Conservation (phyloP, 2,888 invertebrate species). For the Clistopyga incitator region DNA sequence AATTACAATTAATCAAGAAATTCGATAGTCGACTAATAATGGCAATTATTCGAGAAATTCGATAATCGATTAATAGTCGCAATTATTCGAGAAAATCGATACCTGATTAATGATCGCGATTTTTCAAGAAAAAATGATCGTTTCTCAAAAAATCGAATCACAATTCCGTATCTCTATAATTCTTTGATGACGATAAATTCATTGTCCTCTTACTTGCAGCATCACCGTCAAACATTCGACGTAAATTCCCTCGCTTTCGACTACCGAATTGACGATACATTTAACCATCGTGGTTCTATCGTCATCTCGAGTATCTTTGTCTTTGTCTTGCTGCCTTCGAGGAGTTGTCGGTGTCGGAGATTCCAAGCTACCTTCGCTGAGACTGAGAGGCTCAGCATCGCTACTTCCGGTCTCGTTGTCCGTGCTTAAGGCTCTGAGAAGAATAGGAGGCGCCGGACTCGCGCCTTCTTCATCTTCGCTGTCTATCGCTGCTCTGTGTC, state of each 20-base stretch:
- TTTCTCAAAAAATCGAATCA: too few relatives aligned
- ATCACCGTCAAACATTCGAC: conserved; percentile 95
- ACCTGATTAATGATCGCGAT: too few relatives aligned
- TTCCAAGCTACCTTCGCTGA: conserved; percentile 83
- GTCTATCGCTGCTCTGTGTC: conserved; percentile 82
- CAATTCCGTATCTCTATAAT: not conserved
- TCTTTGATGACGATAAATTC: conserved; percentile 71
- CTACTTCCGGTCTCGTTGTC: conserved; percentile 84
- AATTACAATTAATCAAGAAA: too few relatives aligned
- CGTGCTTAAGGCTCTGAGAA: conserved; percentile 81
- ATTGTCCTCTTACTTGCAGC: conserved; percentile 88
- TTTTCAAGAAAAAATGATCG: too few relatives aligned
- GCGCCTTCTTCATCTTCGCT: conserved; percentile 83
- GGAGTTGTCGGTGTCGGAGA: conserved; percentile 83
- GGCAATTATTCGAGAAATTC: too few relatives aligned
- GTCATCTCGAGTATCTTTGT: conserved; percentile 89
- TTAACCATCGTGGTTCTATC: conserved; percentile 94
- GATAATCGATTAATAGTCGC: too few relatives aligned
- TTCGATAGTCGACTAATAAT: too few relatives aligned
- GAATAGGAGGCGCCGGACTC: conserved; percentile 81
- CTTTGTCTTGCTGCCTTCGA: conserved; percentile 81
- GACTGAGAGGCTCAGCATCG: conserved; percentile 82
- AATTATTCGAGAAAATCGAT: too few relatives aligned
- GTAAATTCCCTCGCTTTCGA: conserved; percentile 96
- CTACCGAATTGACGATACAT: conserved; percentile 94